Conservation (phyloP, 2,888 invertebrate genomes). For the Erpobdella octoculata region DNA sequence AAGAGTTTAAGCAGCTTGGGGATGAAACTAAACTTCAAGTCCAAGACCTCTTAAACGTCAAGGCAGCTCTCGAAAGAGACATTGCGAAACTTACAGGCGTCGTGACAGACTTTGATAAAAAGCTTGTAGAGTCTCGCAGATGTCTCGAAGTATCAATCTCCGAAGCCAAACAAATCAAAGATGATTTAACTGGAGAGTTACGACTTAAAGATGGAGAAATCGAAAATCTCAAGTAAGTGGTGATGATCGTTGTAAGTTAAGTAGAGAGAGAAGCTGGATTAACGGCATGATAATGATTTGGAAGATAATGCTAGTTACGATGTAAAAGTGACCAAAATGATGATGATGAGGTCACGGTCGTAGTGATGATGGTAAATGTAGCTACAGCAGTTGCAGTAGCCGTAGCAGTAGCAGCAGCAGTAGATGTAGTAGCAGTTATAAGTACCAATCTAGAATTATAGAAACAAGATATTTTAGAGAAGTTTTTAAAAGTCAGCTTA, state of each 20-base stretch:
- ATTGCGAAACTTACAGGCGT: background rate
- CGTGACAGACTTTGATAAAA: background rate
- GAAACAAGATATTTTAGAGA: too few species aligned
- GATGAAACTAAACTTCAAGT: constrained; percentile 1
- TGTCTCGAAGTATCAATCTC: background rate
- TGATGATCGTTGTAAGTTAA: too few species aligned
- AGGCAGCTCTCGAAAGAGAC: background rate
- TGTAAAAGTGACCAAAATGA: too few species aligned
- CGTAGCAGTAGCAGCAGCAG: too few species aligned
- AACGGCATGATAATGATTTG: too few species aligned
- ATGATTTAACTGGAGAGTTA: background rate
- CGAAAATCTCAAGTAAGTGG: background rate
- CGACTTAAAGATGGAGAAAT: constrained; percentile 20
- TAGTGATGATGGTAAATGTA: too few species aligned
- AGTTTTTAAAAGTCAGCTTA: too few species aligned
- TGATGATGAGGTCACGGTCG: background rate
- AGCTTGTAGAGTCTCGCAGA: background rate
- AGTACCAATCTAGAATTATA: too few species aligned
- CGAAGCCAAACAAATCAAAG: background rate
- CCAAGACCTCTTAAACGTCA: background rate
- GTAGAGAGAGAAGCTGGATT: too few species aligned
- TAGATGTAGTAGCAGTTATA: too few species aligned
- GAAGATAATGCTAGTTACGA: too few species aligned
- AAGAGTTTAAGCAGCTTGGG: background rate
- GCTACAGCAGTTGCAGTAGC: too few species aligned